These are phyloP conservation scores for Pectinophora gossypiella DNA, from an alignment of 1,140 invertebrate genomes.

Conservation along the genomic window DNA sequence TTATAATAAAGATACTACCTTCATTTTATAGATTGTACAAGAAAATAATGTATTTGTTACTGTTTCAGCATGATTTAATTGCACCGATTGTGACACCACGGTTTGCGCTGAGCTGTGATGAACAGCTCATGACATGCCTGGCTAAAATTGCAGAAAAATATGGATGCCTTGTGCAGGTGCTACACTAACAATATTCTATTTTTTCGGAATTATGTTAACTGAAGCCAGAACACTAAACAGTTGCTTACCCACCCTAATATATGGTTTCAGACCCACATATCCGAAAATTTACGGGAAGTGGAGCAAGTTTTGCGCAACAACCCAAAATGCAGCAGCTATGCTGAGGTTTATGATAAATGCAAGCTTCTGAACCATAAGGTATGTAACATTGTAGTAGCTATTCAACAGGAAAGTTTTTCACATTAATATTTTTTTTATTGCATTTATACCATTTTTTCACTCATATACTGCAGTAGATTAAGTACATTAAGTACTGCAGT, in stretches of 20 bases:
- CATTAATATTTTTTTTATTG: no score
- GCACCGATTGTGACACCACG: slow-evolving; percentile 90
- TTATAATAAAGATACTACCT: no score
- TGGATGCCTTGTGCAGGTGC: slow-evolving; percentile 86
- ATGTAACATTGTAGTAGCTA: no score
- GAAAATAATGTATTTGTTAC: no score
- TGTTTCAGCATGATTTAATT: slow-evolving; percentile 82
- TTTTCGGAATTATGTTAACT: no score
- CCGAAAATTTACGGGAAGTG: slow-evolving; percentile 87
- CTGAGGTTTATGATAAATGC: slow-evolving; percentile 85
- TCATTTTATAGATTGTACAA: no score
- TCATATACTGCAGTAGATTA: no score
- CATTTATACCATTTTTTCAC: no score
- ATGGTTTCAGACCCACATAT: slow-evolving; percentile 86
- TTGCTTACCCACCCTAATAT: background rate
- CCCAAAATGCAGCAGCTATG: slow-evolving; percentile 78
- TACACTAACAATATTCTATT: no score
- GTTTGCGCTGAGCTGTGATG: slow-evolving; percentile 89
- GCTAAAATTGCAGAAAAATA: slow-evolving; percentile 82
- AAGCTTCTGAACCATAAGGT: slow-evolving; percentile 83
- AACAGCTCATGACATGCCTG: slow-evolving; percentile 81
- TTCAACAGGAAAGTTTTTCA: no score
- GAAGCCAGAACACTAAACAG: no score
- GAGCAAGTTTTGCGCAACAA: slow-evolving; percentile 78
- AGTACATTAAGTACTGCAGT: no score